phyloP scores from a whole-genome alignment of 1,140 invertebrate genomes.

The Pogonognathellus flavescens region DNA sequence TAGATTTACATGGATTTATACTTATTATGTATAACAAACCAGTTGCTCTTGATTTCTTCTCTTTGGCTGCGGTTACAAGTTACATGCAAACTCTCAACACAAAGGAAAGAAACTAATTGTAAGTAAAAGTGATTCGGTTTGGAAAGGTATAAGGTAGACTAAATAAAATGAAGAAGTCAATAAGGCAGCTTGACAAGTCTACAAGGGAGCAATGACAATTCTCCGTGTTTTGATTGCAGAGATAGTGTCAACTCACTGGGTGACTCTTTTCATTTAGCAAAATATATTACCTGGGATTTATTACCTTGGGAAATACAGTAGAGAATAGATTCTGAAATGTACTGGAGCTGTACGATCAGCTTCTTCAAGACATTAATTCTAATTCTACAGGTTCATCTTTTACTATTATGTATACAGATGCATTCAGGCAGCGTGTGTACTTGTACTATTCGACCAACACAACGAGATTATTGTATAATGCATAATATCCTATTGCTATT shows the following conservation, averaged over 20 bases:
- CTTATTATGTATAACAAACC: too few species aligned
- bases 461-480: too few species aligned
- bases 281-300: slow-evolving; percentile 47
- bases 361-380: slow-evolving; percentile 26
- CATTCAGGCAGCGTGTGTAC: not conserved
- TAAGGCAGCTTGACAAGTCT: slow-evolving; percentile 20
- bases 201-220: slow-evolving; percentile 40
- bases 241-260: slow-evolving; percentile 36
- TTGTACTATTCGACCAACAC: too few species aligned
- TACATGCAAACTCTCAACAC: not conserved
- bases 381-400: slow-evolving; percentile 1
- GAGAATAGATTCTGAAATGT: not conserved
- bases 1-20: too few species aligned
- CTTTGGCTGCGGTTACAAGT: not conserved
- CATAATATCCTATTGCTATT: not conserved
- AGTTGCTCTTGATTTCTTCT: slow-evolving; percentile 4
- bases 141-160: not conserved
- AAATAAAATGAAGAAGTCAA: slow-evolving; percentile 28
- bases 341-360: not conserved
- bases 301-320: slow-evolving; percentile 17
- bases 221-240: slow-evolving; percentile 33
- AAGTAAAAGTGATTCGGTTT: not conserved
- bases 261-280: slow-evolving; percentile 32
- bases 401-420: slow-evolving; percentile 1
- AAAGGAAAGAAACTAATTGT: not conserved